A percentile compares a stretch with the other conserved stretches of the same genome.
phyloP scores from a whole-genome alignment of 2,888 invertebrate genomes.

The Cosmopolites sordidus region DNA sequence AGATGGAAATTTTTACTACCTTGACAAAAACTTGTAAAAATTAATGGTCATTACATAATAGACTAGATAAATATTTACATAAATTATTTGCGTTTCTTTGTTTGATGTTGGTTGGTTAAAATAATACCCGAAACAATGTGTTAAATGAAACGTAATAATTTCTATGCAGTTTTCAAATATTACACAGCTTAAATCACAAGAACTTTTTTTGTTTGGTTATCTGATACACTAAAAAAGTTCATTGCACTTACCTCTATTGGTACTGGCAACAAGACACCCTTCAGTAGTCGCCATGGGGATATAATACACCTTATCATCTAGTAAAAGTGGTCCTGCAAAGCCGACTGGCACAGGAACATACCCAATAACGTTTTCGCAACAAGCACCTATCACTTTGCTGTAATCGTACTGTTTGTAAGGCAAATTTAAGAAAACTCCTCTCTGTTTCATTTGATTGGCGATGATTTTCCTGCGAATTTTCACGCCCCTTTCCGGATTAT shows the following conservation, averaged over 20 bases:
- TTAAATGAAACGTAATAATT: too few species aligned
- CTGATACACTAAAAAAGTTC: too few species aligned
- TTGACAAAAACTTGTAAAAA: too few species aligned
- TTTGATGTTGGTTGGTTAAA: too few species aligned
- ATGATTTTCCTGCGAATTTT: constrained; percentile 70
- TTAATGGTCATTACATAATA: too few species aligned
- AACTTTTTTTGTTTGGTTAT: too few species aligned
- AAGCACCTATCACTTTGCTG: constrained; percentile 74
- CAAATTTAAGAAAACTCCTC: constrained; percentile 56
- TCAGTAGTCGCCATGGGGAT: constrained; percentile 99
- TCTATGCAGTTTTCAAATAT: too few species aligned
- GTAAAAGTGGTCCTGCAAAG: constrained; percentile 83
- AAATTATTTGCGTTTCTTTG: too few species aligned
- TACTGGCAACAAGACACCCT: constrained; percentile 93
- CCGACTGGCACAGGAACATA: constrained; percentile 94
- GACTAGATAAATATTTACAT: too few species aligned
- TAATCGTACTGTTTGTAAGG: constrained; percentile 87
- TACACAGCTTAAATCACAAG: too few species aligned
- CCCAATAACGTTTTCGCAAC: constrained; percentile 97
- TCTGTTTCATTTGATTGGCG: constrained; percentile 51
- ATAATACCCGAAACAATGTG: too few species aligned
- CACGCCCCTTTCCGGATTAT: constrained; percentile 79
- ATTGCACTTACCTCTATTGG: constrained; percentile 71
- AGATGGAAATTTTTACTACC: too few species aligned
- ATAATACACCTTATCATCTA: constrained; percentile 75